phyloP scores from a whole-genome alignment of 1,140 invertebrate genomes.

The Akabosia matsudoensis region DNA sequence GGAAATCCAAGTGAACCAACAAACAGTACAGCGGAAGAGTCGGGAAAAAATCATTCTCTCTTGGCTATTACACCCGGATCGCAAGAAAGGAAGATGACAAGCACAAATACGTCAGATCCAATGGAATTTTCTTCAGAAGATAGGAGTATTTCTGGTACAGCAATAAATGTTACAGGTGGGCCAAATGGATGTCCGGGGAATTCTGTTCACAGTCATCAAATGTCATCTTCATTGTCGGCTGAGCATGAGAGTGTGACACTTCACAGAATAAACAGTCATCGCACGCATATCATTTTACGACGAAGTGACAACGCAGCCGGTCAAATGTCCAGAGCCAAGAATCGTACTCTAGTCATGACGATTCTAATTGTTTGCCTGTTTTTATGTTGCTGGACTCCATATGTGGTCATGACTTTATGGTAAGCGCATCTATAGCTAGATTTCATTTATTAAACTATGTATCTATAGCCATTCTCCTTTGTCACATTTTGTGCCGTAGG shows the following conservation, averaged over 20 bases:
- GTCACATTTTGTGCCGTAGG: no score
- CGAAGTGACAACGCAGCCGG: conserved; percentile 61
- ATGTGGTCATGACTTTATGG: conserved; percentile 70
- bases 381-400: conserved; percentile 77
- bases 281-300: conserved; percentile 53
- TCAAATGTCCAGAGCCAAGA: conserved; percentile 65
- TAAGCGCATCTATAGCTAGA: conserved; percentile 49
- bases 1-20: no score
- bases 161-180: background rate
- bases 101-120: background rate
- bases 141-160: background rate
- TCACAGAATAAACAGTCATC: background rate
- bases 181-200: background rate
- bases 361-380: conserved; percentile 75
- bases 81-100: background rate
- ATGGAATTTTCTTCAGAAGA: conserved; percentile 4
- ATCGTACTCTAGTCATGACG: conserved; percentile 74
- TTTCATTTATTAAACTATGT: no score
- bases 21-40: background rate
- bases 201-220: background rate
- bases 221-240: background rate
- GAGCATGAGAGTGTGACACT: background rate
- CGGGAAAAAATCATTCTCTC: background rate
- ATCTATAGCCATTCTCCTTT: no score
- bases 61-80: background rate